Conservation (phyloP, 1,140 invertebrate species). For the Drosophila nasuta region DNA sequence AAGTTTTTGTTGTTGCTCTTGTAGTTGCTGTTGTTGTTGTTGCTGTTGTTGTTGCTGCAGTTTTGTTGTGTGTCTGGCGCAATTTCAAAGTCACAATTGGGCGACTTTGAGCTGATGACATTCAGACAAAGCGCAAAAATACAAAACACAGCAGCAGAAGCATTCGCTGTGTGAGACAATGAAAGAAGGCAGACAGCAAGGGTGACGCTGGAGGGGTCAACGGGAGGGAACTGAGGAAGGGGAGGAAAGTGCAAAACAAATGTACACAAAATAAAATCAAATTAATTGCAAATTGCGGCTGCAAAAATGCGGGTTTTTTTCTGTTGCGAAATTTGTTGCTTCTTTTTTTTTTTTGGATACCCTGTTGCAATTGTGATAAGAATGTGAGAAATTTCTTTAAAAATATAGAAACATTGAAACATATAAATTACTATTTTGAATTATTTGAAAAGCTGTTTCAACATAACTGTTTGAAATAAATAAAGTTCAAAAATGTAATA, state of each 20-base stretch:
- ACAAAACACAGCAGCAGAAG: slow-evolving; percentile 27
- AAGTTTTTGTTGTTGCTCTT: slow-evolving; percentile 23
- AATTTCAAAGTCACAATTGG: slow-evolving; percentile 57
- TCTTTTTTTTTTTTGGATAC: not conserved
- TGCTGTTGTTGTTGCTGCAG: slow-evolving; percentile 35
- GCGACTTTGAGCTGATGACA: slow-evolving; percentile 50
- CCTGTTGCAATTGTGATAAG: slow-evolving; percentile 4
- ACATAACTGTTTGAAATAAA: too few species aligned
- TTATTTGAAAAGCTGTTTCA: too few species aligned
- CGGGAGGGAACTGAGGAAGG: not conserved
- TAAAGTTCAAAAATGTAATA: too few species aligned
- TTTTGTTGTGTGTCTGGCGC: slow-evolving; percentile 47
- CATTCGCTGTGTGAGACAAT: not conserved
- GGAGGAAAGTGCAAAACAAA: slow-evolving; percentile 15
- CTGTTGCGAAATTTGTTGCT: not conserved
- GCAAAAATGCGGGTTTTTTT: slow-evolving; percentile 48
- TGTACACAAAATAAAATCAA: slow-evolving; percentile 40
- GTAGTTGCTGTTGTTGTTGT: slow-evolving; percentile 19
- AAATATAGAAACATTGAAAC: not conserved
- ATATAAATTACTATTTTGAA: not conserved
- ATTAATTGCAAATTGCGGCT: slow-evolving; percentile 54
- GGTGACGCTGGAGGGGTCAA: not conserved
- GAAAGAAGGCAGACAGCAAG: not conserved
- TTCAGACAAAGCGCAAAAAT: slow-evolving; percentile 34
- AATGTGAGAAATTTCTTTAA: not conserved